Evolutionary conservation across 2,888 invertebrate genomes (phyloP).

Genomic region (Pseudococcus viburni): DNA sequence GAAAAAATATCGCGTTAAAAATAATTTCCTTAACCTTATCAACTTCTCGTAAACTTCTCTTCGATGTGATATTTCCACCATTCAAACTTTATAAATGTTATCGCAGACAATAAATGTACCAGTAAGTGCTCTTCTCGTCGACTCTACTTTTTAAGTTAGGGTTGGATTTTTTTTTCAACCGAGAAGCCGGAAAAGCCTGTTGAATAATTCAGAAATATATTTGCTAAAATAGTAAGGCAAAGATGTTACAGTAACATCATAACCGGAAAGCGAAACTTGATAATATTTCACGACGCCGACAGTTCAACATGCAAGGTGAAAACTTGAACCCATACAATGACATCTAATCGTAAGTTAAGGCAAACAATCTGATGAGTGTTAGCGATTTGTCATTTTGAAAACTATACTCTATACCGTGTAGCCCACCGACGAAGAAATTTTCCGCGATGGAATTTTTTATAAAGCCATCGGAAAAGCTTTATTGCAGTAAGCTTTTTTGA

Average conservation of each 20-base stretch:
- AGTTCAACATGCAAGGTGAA: neutral
- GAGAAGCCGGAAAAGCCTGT: neutral
- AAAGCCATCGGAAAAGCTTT: neutral
- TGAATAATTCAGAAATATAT: conserved; percentile 44
- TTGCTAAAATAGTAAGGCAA: conserved; percentile 9
- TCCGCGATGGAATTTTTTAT: neutral
- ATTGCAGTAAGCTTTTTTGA: neutral
- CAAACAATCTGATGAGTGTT: neutral
- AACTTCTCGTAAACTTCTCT: neutral
- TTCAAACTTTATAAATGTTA: conserved; percentile 11
- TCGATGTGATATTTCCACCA: neutral
- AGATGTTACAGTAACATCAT: neutral
- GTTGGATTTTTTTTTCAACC: neutral
- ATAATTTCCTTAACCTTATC: too few species aligned
- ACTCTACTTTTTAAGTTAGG: too few species aligned
- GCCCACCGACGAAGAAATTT: neutral
- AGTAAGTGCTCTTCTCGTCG: neutral
- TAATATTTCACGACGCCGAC: neutral
- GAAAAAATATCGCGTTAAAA: too few species aligned
- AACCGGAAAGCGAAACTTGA: neutral
- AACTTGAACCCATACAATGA: neutral
- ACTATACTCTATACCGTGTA: neutral
- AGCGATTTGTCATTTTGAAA: conserved; percentile 4
- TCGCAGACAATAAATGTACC: neutral
- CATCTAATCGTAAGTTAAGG: neutral